Conservation (phyloP, 2,888 invertebrate species). For the Drosophila paracracens region DNA sequence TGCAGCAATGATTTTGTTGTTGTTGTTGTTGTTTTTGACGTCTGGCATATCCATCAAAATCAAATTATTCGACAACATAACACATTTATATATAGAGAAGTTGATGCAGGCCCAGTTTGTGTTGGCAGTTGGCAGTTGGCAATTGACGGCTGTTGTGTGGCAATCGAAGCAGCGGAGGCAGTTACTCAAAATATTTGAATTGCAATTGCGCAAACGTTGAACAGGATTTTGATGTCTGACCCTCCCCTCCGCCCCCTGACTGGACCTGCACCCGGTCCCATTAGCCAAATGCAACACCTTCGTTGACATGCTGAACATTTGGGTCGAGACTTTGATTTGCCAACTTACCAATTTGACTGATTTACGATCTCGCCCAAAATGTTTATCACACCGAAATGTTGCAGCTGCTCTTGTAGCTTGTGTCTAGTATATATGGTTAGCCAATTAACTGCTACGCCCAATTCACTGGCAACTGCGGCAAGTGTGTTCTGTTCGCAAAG, state of each 20-base stretch:
- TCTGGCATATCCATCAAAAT: slow-evolving; percentile 62
- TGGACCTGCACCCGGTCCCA: slow-evolving; percentile 47
- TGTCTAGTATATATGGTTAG: slow-evolving; percentile 4
- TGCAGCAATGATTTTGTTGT: neutral
- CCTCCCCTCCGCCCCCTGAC: neutral
- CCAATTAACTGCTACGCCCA: slow-evolving; percentile 74
- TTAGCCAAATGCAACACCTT: slow-evolving; percentile 74
- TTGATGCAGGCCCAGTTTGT: slow-evolving; percentile 16
- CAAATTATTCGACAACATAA: slow-evolving; percentile 49
- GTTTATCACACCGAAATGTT: slow-evolving; percentile 28
- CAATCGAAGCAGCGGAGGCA: slow-evolving; percentile 21
- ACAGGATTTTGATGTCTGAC: slow-evolving; percentile 43
- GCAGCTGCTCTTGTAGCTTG: slow-evolving; percentile 15
- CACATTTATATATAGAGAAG: slow-evolving; percentile 12
- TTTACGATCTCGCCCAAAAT: slow-evolving; percentile 49
- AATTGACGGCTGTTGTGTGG: slow-evolving; percentile 11
- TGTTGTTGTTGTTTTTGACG: neutral
- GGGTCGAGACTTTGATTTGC: slow-evolving; percentile 64
- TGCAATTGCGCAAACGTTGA: slow-evolving; percentile 50
- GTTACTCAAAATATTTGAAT: slow-evolving; percentile 39
- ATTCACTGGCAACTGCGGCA: slow-evolving; percentile 41
- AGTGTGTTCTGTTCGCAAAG: slow-evolving; percentile 41
- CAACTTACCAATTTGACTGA: slow-evolving; percentile 66
- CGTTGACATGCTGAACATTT: slow-evolving; percentile 43
- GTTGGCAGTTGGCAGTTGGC: neutral